A percentile compares a stretch with the other conserved stretches of the same genome.
Evolutionary conservation across 2,113 vertebrate species (phyloP).

Genomic region (Pedetes capensis): DNA sequence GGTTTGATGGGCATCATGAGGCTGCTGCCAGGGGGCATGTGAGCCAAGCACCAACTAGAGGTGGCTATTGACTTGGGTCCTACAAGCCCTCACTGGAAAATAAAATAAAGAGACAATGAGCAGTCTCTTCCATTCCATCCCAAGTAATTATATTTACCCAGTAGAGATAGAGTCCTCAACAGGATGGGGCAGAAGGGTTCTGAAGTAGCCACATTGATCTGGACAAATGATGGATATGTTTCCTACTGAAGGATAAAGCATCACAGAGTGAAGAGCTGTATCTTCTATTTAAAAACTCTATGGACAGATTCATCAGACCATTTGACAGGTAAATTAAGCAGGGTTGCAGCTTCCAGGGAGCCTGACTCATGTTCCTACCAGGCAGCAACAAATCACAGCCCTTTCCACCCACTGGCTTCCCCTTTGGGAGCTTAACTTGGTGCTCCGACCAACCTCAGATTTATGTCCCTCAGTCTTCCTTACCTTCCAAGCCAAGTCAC

Average conservation of each 20-base stretch:
- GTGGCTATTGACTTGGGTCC: neutral
- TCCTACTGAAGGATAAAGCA: conserved; percentile 42
- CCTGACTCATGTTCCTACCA: conserved; percentile 67
- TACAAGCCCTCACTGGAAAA: neutral
- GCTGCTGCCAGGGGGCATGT: neutral
- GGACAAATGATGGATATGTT: neutral
- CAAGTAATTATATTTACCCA: neutral
- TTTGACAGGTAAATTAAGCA: conserved; percentile 80
- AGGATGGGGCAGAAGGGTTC: neutral
- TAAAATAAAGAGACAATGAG: neutral
- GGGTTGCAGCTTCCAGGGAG: conserved; percentile 73
- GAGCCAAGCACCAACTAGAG: neutral
- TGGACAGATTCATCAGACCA: conserved; percentile 73
- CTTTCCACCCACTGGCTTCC: conserved; percentile 7
- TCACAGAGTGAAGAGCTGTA: conserved; percentile 62
- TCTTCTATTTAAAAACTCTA: conserved; percentile 72
- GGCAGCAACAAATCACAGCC: conserved; percentile 73
- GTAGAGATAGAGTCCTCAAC: neutral
- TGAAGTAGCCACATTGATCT: neutral
- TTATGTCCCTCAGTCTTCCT: neutral
- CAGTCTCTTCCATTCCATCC: conserved; percentile 22
- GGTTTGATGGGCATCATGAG: accelerated
- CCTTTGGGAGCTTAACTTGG: conserved; percentile 58
- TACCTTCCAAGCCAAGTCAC: neutral
- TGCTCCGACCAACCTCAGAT: conserved; percentile 33